Base-by-base conservation (phyloP, 2,797 vertebrate species). In the Spondyliosoma cantharus region DNA sequence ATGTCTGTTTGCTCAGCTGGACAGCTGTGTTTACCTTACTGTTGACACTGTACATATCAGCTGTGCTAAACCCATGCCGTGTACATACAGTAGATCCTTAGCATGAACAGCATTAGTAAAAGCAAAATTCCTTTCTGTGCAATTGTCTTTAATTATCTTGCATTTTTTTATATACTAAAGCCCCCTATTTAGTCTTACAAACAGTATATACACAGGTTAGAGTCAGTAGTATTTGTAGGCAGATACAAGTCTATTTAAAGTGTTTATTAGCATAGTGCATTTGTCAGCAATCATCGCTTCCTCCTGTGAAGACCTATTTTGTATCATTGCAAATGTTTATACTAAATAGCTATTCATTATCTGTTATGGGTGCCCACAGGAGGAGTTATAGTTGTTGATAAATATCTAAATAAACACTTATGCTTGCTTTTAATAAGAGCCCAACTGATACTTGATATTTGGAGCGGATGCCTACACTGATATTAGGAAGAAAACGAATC, bases 1-100 rank as follows among this genome's bases (percentile, higher is more conserved):
- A 37, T 60, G 43, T 61, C 32, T 68, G 53, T 82, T 82, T 82
- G 62, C 66, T 56, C 57, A 71, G 72, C 52, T 71, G 68, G 74
- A 72, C 32, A 66, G 62, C 62, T 27, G 58, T 74, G 67, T 83
- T 78, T 66, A 63, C 79, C 29, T 70, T 27, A 52, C 43, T 67
- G 52, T 57, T 70, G 22, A 71, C 27, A 22, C 27, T 68, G 59
- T 42, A 43, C 64, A 50, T 61, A 76, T 48, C 61, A 68, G 32
- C 59, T 12, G 3, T 46, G 43, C 58, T 54, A 15, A 49, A 46
- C 16, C 42, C 42, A 54, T 29, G 32, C 24, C 7, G 9, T 37
- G 3, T 64, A 29, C 37, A 48, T 43, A 45, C 3, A 80, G 19
- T 16, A 37, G 66, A 70, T 48, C 29, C 24, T 52, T 45, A 46